Evolutionary conservation across 1,140 invertebrate species (phyloP).

Genomic region (Macrosteles quadrilineatus): DNA sequence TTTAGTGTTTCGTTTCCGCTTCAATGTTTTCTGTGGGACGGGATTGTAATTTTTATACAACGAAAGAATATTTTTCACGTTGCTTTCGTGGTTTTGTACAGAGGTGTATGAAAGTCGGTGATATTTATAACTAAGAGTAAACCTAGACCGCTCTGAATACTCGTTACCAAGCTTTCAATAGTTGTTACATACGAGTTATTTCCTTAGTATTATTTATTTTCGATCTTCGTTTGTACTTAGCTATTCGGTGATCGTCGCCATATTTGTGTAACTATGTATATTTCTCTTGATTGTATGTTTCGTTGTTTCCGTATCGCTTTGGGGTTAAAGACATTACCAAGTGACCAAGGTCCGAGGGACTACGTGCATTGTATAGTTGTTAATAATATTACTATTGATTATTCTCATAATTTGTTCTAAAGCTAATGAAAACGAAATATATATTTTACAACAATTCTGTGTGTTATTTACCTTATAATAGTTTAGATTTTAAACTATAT

Average conservation of each 20-base stretch:
- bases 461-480: no score
- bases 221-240: conserved; percentile 14
- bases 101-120: no score
- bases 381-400: conserved; percentile 26
- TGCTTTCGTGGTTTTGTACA: no score
- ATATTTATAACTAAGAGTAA: no score
- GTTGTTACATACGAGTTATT: background rate
- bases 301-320: background rate
- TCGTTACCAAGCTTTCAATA: background rate
- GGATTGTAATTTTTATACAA: no score
- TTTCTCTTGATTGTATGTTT: conserved; percentile 20
- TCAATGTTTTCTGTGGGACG: no score
- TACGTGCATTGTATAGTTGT: conserved; percentile 23
- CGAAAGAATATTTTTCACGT: no score
- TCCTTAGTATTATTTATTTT: conserved; percentile 2
- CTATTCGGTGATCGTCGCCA: background rate
- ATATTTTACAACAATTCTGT: conserved; percentile 16
- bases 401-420: conserved; percentile 25
- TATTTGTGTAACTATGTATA: conserved; percentile 24
- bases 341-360: conserved; percentile 20
- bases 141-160: background rate
- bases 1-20: no score
- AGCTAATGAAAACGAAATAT: conserved; percentile 23
- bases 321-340: background rate
- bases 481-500: no score